A percentile compares a stretch with the other conserved stretches of the same genome.
Conservation (phyloP, 2,113 vertebrate genomes). For the Stercorarius parasiticus region DNA sequence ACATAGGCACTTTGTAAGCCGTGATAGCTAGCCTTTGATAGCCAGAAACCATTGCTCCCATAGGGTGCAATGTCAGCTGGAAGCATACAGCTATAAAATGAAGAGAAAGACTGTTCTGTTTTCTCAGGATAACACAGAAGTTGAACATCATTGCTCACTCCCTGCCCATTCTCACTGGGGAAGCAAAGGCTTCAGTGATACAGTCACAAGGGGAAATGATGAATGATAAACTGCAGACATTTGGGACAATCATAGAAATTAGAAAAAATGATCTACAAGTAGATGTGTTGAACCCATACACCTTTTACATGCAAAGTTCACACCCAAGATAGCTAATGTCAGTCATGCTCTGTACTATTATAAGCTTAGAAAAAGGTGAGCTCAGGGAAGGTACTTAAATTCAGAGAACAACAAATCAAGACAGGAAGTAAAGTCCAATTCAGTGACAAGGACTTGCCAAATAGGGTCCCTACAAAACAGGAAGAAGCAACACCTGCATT, state of each 20-base stretch:
- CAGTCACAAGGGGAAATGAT: neutral
- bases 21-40: neutral
- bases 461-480: neutral
- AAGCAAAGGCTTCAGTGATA: neutral
- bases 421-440: neutral
- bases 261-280: neutral
- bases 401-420: neutral
- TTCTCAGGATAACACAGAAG: neutral
- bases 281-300: neutral
- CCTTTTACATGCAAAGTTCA: neutral
- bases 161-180: neutral
- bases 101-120: neutral
- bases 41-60: neutral
- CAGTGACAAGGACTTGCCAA: neutral
- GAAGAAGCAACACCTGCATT: neutral
- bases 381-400: neutral
- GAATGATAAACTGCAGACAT: neutral
- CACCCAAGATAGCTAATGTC: neutral
- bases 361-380: neutral
- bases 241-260: neutral
- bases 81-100: neutral
- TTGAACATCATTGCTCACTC: neutral
- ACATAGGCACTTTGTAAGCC: neutral
- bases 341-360: neutral
- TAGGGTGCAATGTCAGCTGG: neutral